Percentiles rank a stretch among this genome's conserved stretches.
Conservation (phyloP, 2,113 vertebrate genomes). For the Eurypyga helias region DNA sequence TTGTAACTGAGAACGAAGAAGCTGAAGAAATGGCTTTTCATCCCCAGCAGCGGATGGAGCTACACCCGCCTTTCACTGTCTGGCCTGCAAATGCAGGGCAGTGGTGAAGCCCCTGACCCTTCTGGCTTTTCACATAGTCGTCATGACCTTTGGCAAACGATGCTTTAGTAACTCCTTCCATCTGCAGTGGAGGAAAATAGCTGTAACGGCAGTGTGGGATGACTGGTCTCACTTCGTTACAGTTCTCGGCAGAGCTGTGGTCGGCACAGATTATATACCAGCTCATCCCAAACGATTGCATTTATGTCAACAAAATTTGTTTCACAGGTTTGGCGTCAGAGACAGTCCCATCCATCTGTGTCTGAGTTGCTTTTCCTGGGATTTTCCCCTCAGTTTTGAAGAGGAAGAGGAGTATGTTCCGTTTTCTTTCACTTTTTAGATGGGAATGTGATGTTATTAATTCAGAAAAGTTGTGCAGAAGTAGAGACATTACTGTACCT, state of each 20-base stretch:
- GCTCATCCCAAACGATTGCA: neutral
- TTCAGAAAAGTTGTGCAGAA: neutral
- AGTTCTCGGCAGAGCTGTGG: neutral
- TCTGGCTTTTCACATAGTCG: neutral
- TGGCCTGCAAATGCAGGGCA: neutral
- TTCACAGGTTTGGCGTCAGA: neutral
- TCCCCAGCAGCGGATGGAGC: neutral
- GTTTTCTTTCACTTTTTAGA: neutral
- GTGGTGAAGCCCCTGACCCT: neutral
- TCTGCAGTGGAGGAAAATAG: neutral
- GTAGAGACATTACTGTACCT: neutral
- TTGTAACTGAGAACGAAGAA: neutral
- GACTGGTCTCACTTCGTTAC: neutral
- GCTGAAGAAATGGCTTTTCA: neutral
- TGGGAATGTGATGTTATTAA: neutral
- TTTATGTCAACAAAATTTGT: neutral
- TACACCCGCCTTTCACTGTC: neutral
- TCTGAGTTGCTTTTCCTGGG: neutral
- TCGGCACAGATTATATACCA: neutral
- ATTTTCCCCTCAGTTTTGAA: neutral
- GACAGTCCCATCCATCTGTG: neutral
- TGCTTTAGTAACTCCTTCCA: neutral
- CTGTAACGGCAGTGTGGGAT: neutral
- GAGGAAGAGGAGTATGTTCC: neutral
- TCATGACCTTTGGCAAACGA: neutral